Evolutionary conservation across 2,113 vertebrate genomes (phyloP), one percentile per base, ranked within the genome.

Genomic region (Casuarius casuarius): DNA sequence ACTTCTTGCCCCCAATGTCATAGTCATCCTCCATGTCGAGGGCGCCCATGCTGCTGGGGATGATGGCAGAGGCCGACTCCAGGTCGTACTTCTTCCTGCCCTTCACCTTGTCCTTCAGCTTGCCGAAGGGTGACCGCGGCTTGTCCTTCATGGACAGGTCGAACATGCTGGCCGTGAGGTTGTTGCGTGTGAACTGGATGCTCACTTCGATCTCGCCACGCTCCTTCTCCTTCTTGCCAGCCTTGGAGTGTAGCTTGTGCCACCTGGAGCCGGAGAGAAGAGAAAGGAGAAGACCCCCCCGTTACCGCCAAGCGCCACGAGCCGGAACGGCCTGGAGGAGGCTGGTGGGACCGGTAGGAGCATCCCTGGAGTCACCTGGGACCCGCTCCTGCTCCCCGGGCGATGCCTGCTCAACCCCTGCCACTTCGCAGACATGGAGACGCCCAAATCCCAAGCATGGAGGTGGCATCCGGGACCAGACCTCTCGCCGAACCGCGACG

Each of bases 81-180:
- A 99, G 96, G 6, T 98, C 98, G 3, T 98, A 98, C 18, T 98
- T 98, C 95, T 98, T 99, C 98, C 98, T 98, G 85, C 98, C 99
- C 21, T 97, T 99, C 95, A 99, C 97, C 92, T 99, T 99, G 97
- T 99, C 99, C 96, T 99, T 99, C 75, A 99, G 98, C 96, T 98
- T 99, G 62, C 98, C 98, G 18, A 99, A 99, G 85, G 99, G 98
- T 1, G 99, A 99, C 63, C 98, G 97, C 0, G 98, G 95, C 94
- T 99, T 99, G 95, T 99, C 99, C 97, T 99, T 99, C 92, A 98
- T 83, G 44, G 99, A 99, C 11, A 99, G 98, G 98, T 99, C 99
- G 1, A 99, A 99, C 99, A 99, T 99, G 97, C 99, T 99, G 97
- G 99, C 99, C 0, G 99, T 99, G 84, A 99, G 96, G 97, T 97